These are phyloP conservation scores for Danionella dracula DNA, from an alignment of 2,797 vertebrate species.

Conservation along the genomic window DNA sequence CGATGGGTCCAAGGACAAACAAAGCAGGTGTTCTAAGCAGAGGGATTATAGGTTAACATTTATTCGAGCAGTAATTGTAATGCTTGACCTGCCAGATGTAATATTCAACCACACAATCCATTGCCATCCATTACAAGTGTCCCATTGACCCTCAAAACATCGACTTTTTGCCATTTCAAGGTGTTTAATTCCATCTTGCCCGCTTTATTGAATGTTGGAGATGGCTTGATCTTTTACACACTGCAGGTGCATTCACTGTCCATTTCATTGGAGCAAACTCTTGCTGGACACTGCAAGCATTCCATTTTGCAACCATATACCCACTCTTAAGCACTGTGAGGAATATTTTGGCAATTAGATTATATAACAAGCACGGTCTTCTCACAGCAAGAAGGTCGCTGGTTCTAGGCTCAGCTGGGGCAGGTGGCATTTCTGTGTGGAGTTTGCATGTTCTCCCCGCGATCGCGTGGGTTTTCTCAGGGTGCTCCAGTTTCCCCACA, in stretches of 20 bases:
- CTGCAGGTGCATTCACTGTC: neutral
- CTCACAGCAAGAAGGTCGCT: too few relatives aligned
- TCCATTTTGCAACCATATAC: constrained; percentile 12
- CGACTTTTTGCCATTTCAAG: constrained; percentile 63
- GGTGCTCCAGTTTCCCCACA: too few relatives aligned
- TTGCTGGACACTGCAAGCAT: neutral
- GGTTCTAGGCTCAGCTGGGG: too few relatives aligned
- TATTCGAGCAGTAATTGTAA: constrained; percentile 83
- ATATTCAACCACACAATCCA: constrained; percentile 88
- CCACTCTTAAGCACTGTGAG: too few relatives aligned
- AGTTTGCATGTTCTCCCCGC: too few relatives aligned
- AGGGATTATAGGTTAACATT: constrained; percentile 94
- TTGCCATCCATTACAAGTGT: constrained; percentile 81
- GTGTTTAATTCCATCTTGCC: constrained; percentile 46
- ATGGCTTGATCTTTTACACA: constrained; percentile 17
- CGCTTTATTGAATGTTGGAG: constrained; percentile 35
- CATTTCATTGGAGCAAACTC: neutral
- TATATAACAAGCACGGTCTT: too few relatives aligned
- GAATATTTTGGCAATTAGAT: too few relatives aligned
- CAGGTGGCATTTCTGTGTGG: too few relatives aligned
- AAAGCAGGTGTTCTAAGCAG: constrained; percentile 78
- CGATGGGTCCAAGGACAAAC: constrained; percentile 88
- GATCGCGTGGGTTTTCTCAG: too few relatives aligned
- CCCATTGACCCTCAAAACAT: constrained; percentile 81
- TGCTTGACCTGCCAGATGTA: constrained; percentile 79